Percentiles rank a stretch among this genome's conserved stretches.
Conservation (phyloP, 1,140 invertebrate species). For the Dreissena polymorpha region DNA sequence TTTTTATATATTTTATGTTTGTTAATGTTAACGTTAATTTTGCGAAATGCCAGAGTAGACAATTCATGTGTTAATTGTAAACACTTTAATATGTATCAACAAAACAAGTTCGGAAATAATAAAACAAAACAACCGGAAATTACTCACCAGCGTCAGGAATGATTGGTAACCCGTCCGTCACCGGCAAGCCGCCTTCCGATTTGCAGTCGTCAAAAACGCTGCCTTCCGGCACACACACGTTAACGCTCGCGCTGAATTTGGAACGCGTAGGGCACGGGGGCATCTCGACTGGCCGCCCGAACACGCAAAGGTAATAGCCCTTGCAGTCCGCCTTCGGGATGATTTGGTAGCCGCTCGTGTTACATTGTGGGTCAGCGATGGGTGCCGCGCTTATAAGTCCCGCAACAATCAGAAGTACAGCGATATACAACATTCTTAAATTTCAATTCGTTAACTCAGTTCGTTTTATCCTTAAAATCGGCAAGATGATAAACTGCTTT, state of each 20-base stretch:
- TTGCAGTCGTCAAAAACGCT: conserved; percentile 8
- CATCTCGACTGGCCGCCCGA: conserved; percentile 19
- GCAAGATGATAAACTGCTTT: too few species aligned
- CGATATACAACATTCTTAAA: too few species aligned
- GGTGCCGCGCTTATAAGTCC: background rate
- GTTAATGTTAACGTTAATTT: too few species aligned
- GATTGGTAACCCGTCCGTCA: background rate
- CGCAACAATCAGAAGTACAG: background rate
- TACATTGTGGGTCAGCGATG: background rate
- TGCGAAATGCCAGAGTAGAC: too few species aligned
- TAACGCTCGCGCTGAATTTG: conserved; percentile 1
- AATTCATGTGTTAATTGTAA: too few species aligned
- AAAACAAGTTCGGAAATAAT: too few species aligned
- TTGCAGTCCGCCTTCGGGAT: conserved; percentile 24
- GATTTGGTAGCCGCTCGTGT: background rate
- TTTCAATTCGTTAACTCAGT: too few species aligned
- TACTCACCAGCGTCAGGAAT: too few species aligned
- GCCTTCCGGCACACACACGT: conserved; percentile 18
- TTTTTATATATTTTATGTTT: too few species aligned
- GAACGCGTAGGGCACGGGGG: background rate
- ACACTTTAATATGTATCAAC: too few species aligned
- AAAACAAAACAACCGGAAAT: too few species aligned
- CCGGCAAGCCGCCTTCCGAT: background rate
- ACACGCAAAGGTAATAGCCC: conserved; percentile 16
- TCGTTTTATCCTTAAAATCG: too few species aligned